Conservation (phyloP, 2,888 invertebrate species). For the Eupithecia pulchellata region DNA sequence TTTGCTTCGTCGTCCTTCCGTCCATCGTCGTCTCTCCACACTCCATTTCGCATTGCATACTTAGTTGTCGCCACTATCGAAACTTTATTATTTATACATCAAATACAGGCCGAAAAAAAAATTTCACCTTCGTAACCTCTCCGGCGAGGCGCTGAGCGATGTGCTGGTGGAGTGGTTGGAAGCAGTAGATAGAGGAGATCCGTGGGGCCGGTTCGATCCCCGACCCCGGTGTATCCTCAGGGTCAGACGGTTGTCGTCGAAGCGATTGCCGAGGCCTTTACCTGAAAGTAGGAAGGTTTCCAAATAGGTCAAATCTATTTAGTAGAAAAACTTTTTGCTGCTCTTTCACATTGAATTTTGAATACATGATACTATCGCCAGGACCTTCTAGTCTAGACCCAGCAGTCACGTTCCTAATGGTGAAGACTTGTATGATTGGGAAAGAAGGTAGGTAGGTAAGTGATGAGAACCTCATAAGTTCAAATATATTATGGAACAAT, state of each 20-base stretch:
- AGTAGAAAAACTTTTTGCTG: too few species aligned
- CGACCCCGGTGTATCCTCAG: conserved; percentile 95
- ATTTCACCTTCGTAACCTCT: conserved; percentile 78
- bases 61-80: not conserved
- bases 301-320: not conserved
- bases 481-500: too few species aligned
- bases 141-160: conserved; percentile 88
- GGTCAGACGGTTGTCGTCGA: conserved; percentile 95
- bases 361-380: too few species aligned
- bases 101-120: not conserved
- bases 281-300: conserved; percentile 63
- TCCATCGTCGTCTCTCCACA: not conserved
- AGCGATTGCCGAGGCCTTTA: conserved; percentile 89
- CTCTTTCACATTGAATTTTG: too few species aligned
- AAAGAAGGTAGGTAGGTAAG: too few species aligned
- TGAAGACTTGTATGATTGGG: too few species aligned
- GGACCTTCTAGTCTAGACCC: too few species aligned
- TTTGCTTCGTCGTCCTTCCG: too few species aligned
- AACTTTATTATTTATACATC: not conserved
- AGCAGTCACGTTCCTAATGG: too few species aligned
- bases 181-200: conserved; percentile 88
- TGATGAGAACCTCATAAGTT: too few species aligned
- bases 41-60: not conserved
- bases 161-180: conserved; percentile 89
- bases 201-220: conserved; percentile 91